A percentile compares a stretch with the other conserved stretches of the same genome.
Conservation (phyloP, 2,888 invertebrate genomes). For the Frankliniella intonsa region DNA sequence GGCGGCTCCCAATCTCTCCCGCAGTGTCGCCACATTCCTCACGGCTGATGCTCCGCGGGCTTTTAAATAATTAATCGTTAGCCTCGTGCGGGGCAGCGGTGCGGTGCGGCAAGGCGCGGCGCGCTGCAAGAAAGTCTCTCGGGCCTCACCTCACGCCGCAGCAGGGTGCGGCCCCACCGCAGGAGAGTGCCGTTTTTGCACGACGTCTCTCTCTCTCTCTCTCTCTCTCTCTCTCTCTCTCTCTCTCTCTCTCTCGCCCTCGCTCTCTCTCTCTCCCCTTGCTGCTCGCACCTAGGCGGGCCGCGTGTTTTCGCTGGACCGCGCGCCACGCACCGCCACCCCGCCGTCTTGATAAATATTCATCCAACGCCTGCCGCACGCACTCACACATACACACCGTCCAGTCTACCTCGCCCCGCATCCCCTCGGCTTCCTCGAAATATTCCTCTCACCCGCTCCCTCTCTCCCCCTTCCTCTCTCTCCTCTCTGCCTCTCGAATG, state of each 20-base stretch:
- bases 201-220: neutral
- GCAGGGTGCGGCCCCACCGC: too few relatives aligned
- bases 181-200: too few relatives aligned
- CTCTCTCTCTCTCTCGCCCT: neutral
- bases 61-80: neutral
- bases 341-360: neutral
- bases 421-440: too few relatives aligned
- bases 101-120: too few relatives aligned
- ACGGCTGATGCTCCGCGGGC: neutral
- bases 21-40: too few relatives aligned
- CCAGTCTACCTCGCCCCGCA: too few relatives aligned
- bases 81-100: neutral
- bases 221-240: neutral
- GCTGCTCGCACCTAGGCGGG: neutral
- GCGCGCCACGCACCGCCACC: neutral
- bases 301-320: neutral
- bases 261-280: neutral
- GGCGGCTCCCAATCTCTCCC: neutral
- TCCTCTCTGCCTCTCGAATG: too few relatives aligned
- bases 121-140: too few relatives aligned
- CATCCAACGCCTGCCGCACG: neutral
- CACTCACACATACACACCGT: neutral
- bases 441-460: too few relatives aligned
- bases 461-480: too few relatives aligned
- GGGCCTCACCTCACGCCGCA: too few relatives aligned